These are phyloP conservation scores for Eurytoma californica DNA, from an alignment of 2,888 invertebrate genomes.

Conservation along the genomic window DNA sequence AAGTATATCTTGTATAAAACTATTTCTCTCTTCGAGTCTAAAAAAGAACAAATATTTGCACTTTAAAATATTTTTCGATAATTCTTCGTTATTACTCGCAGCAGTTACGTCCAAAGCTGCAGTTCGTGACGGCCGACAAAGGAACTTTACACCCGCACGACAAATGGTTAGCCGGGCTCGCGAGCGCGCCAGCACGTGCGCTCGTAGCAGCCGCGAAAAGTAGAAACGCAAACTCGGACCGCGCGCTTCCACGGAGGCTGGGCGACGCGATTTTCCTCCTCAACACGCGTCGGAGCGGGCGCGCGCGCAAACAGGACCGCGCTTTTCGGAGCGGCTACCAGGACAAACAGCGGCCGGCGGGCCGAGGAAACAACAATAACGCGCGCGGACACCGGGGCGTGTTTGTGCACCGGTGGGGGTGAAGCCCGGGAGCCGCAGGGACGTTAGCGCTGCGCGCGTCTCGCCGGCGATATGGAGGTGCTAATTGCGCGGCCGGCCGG, in stretches of 20 bases:
- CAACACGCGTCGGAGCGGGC: not conserved
- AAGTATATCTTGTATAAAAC: too few species aligned
- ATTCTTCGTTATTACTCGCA: too few species aligned
- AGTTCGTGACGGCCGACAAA: constrained; percentile 7
- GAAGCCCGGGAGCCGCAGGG: constrained; percentile 64
- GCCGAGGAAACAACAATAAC: constrained; percentile 41
- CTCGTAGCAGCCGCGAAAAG: constrained; percentile 25
- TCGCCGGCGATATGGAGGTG: constrained; percentile 58
- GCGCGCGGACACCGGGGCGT: constrained; percentile 18
- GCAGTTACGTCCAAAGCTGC: too few species aligned
- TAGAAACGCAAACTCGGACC: constrained; percentile 42
- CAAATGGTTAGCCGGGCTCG: not conserved
- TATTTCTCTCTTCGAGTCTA: too few species aligned
- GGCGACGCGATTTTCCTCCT: constrained; percentile 28
- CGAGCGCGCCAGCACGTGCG: not conserved
- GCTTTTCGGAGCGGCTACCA: not conserved
- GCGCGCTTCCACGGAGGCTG: not conserved
- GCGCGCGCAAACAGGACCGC: constrained; percentile 19
- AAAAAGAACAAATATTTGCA: too few species aligned
- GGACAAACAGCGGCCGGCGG: constrained; percentile 22
- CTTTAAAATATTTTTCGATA: too few species aligned
- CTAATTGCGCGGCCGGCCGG: constrained; percentile 65
- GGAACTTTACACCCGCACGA: constrained; percentile 13
- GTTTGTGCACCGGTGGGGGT: constrained; percentile 1
- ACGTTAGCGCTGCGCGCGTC: constrained; percentile 63